These are phyloP conservation scores for Tamandua tetradactyla DNA, from an alignment of 2,797 vertebrate species.

Conservation along the genomic window DNA sequence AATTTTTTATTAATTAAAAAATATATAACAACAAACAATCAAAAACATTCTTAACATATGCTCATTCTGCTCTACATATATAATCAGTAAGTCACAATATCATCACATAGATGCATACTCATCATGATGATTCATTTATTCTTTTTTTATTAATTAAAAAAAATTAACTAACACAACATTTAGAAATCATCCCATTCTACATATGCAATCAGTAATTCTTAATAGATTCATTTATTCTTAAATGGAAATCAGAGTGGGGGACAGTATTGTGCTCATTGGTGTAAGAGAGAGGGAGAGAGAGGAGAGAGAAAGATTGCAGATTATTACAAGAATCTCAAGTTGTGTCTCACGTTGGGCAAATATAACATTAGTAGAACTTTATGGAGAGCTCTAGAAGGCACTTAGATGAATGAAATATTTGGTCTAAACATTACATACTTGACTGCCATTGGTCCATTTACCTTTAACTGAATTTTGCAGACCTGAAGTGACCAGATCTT, in stretches of 20 bases:
- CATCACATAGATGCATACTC: too few relatives aligned
- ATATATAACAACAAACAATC: too few relatives aligned
- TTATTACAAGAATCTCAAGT: neutral
- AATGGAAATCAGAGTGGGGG: neutral
- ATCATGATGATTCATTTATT: too few relatives aligned
- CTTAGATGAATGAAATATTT: neutral
- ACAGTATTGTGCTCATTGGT: neutral
- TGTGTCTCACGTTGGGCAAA: neutral
- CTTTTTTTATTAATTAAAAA: too few relatives aligned
- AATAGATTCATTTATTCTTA: too few relatives aligned
- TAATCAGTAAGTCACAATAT: too few relatives aligned
- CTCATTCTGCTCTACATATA: too few relatives aligned
- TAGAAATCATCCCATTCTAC: too few relatives aligned
- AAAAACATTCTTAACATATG: too few relatives aligned
- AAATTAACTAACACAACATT: too few relatives aligned
- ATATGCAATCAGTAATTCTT: too few relatives aligned
- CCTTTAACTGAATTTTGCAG: neutral
- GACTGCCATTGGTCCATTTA: neutral
- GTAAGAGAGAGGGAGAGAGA: neutral
- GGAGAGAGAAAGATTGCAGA: neutral
- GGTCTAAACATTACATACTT: neutral
- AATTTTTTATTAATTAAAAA: too few relatives aligned
- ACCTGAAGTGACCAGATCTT: neutral
- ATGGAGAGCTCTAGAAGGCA: neutral
- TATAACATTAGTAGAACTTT: neutral